Percentiles rank a stretch among this genome's conserved stretches.
phyloP scores from a whole-genome alignment of 2,888 invertebrate species.

The Tenthredo mesomela region DNA sequence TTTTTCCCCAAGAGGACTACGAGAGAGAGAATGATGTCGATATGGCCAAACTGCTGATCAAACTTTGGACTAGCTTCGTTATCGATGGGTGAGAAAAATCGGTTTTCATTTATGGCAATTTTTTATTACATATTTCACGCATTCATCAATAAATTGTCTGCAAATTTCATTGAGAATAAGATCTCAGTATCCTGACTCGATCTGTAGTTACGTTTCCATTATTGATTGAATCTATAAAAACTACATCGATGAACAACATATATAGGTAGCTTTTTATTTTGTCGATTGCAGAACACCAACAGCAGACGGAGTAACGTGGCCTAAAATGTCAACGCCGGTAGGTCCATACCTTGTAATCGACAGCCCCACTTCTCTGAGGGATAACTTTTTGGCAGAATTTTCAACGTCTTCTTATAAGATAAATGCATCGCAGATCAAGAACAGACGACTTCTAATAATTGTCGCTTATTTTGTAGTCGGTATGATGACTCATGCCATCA shows the following conservation, averaged over 20 bases:
- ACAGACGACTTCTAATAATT: too few relatives aligned
- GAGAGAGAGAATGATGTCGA: background rate
- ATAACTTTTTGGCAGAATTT: conserved; percentile 18
- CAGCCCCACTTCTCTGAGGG: conserved; percentile 8
- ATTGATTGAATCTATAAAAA: background rate
- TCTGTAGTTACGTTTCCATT: background rate
- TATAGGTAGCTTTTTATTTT: background rate
- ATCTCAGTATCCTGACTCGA: background rate
- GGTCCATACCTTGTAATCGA: conserved; percentile 68
- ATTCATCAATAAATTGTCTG: background rate
- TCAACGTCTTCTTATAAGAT: too few relatives aligned
- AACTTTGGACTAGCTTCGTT: conserved; percentile 33
- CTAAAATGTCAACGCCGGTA: conserved; percentile 60
- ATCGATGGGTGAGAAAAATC: conserved; percentile 32
- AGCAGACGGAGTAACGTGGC: conserved; percentile 61
- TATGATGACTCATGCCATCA: background rate
- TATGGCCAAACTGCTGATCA: background rate
- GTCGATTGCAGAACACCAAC: conserved; percentile 58
- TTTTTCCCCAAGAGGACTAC: background rate
- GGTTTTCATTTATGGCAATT: background rate
- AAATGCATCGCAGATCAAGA: too few relatives aligned
- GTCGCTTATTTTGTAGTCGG: too few relatives aligned
- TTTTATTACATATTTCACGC: background rate
- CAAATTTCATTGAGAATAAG: too few relatives aligned
- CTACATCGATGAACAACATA: background rate